Conservation (phyloP, 2,888 invertebrate species). For the Leptopterna dolabrata region DNA sequence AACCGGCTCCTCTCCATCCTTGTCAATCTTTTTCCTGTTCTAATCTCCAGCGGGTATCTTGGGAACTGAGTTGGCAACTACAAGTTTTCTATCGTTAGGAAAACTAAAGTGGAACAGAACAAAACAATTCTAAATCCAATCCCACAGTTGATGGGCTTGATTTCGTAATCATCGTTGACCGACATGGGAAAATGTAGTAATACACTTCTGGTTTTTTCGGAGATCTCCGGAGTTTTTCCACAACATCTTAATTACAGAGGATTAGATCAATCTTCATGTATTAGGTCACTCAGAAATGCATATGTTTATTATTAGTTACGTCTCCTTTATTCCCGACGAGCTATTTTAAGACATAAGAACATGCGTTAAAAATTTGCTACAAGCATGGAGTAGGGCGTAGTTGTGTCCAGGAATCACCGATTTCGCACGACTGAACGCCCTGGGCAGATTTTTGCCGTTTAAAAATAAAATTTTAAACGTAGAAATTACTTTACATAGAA, state of each 20-base stretch:
- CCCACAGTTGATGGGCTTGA: background rate
- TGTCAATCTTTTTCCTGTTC: background rate
- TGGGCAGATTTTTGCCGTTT: too few relatives aligned
- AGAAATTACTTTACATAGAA: too few relatives aligned
- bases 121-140: background rate
- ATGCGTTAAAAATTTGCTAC: too few relatives aligned
- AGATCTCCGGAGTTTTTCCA: background rate
- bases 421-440: too few relatives aligned
- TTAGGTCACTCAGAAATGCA: background rate
- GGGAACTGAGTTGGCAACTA: slow-evolving; percentile 6
- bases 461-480: too few relatives aligned
- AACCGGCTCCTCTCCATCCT: background rate
- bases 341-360: too few relatives aligned
- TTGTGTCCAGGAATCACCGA: too few relatives aligned
- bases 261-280: background rate
- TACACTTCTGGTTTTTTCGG: background rate
- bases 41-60: slow-evolving; percentile 28
- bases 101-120: slow-evolving; percentile 7
- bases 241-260: background rate
- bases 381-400: too few relatives aligned
- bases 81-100: slow-evolving; percentile 13
- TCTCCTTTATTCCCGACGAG: too few relatives aligned
- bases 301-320: too few relatives aligned
- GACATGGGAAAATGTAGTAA: slow-evolving; percentile 7
- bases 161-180: slow-evolving; percentile 3